phyloP scores from a whole-genome alignment of 2,888 invertebrate species.

The Chrysina gloriosa region DNA sequence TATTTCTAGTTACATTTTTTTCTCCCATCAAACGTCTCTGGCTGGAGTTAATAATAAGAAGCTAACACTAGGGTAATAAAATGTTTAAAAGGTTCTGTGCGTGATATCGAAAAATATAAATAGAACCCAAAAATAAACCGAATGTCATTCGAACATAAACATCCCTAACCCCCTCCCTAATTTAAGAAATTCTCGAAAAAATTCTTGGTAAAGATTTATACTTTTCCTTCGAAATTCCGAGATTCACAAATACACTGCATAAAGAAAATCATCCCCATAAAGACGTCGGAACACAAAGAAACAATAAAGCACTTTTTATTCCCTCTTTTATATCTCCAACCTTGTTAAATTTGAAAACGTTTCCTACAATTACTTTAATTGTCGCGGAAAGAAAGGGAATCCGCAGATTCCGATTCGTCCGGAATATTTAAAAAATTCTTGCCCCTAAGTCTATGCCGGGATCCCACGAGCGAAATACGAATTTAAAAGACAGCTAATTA shows the following conservation, averaged over 20 bases:
- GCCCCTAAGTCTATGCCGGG: neutral
- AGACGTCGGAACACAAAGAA: neutral
- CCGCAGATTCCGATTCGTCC: neutral
- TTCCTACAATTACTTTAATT: neutral
- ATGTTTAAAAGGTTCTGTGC: too few species aligned
- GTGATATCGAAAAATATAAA: too few species aligned
- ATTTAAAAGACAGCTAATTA: constrained; percentile 8
- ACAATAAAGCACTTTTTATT: neutral
- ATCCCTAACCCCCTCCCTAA: too few species aligned
- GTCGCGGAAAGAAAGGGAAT: neutral
- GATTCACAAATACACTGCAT: neutral
- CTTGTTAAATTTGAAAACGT: neutral
- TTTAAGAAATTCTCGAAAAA: too few species aligned
- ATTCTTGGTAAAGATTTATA: too few species aligned
- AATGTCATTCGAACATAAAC: too few species aligned
- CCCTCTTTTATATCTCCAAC: neutral
- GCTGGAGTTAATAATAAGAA: too few species aligned
- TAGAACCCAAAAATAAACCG: too few species aligned
- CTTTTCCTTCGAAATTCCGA: too few species aligned
- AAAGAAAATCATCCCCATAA: neutral
- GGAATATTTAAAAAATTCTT: neutral
- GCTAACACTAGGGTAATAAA: too few species aligned
- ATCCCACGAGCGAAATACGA: constrained; percentile 5
- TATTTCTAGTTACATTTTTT: too few species aligned
- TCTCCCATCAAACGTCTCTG: too few species aligned